Conservation (phyloP, 2,113 vertebrate genomes). For the Cacatua alba region DNA sequence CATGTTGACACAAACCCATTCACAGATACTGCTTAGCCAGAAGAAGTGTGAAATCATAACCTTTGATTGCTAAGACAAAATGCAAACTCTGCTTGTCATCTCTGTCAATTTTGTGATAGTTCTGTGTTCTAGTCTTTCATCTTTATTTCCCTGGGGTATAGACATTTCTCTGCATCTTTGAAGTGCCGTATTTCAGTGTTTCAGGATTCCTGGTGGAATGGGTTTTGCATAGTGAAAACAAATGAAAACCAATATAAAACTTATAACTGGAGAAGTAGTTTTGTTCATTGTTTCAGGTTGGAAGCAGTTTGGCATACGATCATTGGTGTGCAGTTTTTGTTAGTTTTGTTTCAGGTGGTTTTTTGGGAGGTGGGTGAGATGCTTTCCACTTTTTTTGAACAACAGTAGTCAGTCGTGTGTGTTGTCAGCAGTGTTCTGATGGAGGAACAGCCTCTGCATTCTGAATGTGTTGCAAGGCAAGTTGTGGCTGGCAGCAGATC, state of each 20-base stretch:
- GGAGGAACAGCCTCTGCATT: background rate
- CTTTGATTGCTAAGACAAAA: background rate
- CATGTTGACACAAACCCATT: background rate
- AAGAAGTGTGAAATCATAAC: background rate
- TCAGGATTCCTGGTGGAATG: background rate
- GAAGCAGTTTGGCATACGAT: background rate
- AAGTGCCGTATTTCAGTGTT: background rate
- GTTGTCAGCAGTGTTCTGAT: background rate
- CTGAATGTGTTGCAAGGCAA: background rate
- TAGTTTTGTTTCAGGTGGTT: background rate
- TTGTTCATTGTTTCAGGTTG: background rate
- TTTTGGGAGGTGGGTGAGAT: rapidly evolving
- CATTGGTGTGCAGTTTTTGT: background rate
- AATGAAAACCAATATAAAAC: background rate
- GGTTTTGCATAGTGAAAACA: background rate
- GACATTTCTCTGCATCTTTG: background rate
- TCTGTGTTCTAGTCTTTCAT: background rate
- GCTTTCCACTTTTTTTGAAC: background rate
- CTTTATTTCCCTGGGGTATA: background rate
- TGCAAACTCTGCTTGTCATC: background rate
- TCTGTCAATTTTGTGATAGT: background rate
- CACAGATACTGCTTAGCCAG: background rate
- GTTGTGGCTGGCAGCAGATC: background rate
- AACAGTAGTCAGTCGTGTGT: rapidly evolving
- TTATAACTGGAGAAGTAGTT: background rate